These are phyloP conservation scores for Falcunculus frontatus DNA, from an alignment of 2,113 vertebrate species.

Conservation along the genomic window DNA sequence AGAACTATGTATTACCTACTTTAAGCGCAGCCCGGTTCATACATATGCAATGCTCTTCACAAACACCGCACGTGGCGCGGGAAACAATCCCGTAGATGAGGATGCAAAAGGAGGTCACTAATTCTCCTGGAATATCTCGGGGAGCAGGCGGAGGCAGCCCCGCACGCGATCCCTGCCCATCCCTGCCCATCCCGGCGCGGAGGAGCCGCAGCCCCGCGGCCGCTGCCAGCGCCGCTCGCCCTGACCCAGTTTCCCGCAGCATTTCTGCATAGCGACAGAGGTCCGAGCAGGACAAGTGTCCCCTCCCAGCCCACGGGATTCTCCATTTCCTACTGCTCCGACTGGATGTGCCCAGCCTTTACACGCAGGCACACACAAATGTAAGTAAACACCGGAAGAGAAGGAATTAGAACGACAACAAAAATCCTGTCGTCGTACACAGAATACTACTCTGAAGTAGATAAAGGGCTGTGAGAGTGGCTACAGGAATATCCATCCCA, in stretches of 20 bases:
- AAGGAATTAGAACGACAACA: background rate
- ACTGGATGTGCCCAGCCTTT: rapidly evolving
- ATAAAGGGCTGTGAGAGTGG: background rate
- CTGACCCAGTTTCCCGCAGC: conserved; percentile 44
- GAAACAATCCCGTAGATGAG: background rate
- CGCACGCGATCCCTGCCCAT: background rate
- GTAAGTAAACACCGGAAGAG: background rate
- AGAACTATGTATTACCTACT: rapidly evolving
- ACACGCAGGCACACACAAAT: background rate
- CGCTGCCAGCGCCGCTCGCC: background rate
- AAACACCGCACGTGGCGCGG: background rate
- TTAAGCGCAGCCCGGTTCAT: background rate
- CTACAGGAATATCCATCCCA: background rate
- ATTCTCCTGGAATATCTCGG: rapidly evolving
- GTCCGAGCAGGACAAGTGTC: background rate
- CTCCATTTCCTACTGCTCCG: background rate
- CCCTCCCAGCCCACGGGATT: background rate
- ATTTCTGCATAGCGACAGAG: conserved; percentile 38
- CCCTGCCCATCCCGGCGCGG: rapidly evolving
- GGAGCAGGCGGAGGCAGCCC: background rate
- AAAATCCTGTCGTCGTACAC: background rate
- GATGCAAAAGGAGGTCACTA: background rate
- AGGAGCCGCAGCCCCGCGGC: background rate
- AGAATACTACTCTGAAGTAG: background rate
- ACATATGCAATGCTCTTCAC: background rate